Base-by-base conservation (phyloP, 92 coral and sea anemone genomes). In the Porites divaricata region DNA sequence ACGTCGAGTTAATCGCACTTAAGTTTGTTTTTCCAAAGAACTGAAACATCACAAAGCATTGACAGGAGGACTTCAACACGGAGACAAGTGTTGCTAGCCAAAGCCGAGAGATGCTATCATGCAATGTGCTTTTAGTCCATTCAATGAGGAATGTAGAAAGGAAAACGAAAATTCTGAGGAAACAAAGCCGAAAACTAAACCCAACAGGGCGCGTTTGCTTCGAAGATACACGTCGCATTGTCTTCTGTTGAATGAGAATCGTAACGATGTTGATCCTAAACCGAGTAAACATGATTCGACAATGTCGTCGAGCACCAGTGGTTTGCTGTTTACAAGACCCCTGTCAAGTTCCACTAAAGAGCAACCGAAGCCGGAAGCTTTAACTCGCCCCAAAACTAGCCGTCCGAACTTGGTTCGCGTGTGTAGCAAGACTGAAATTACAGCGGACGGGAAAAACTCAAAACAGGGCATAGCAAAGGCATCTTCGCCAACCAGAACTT, bases 291-390 rank as follows among this genome's bases (percentile, higher is more conserved):
- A 28, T 20, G 85, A 80, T 20, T 35, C 85, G 57, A 10, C 67
- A 49, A 57, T 69, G 28, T 80, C 86, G 79, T 82, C 86, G 8
- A 73, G n/a, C 25, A 82, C 62, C n/a, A 71, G 79, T 23, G 72
- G 79, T 0, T 45, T 72, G 62, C 22, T 72, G 61, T 82, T 72
- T 72, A 63, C 79, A 20, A 82, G 86, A 50, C 72, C 86, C 63
- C 58, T 72, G 19, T 82, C 86, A n/a, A 72, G 86, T 45, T 48
- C 86, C 16, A 9, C 62, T 24, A 72, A 73, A 41, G 4, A 80
- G 21, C 76, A 69, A 11, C 53, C 13, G 1, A 68, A 53, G 65
- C 74, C 53, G 9, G 35, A n/a, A 2, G 10, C 62, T 0, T 25
- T 56, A 1, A 54, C 57, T 53, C 75, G 75, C 21, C 77, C 85